Evolutionary conservation across 2,888 invertebrate genomes (phyloP).

Genomic region (Ashinkailepas kermadecensis): DNA sequence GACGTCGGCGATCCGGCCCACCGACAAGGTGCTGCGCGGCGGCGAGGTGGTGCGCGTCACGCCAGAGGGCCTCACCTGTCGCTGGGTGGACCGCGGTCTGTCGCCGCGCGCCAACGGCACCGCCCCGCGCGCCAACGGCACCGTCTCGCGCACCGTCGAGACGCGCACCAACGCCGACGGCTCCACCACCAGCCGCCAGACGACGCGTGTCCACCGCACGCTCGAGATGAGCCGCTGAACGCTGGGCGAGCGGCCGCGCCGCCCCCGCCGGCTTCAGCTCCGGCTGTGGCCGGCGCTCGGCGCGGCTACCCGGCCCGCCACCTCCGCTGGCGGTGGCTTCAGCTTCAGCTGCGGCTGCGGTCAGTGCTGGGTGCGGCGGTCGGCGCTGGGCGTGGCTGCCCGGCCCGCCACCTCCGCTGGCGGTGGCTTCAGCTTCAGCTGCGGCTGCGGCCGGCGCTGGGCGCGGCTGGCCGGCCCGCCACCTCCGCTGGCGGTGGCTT

Average conservation of each 20-base stretch:
- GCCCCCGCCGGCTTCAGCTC: too few relatives aligned
- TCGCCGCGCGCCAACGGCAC: conserved; percentile 4
- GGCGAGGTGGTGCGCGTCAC: conserved; percentile 12
- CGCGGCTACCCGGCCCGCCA: too few relatives aligned
- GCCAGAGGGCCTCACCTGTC: conserved; percentile 6
- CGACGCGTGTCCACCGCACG: not conserved
- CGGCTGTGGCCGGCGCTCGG: too few relatives aligned
- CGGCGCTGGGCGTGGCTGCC: too few relatives aligned
- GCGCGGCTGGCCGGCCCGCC: too few relatives aligned
- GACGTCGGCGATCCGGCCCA: not conserved
- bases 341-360: too few relatives aligned
- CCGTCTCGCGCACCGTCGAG: not conserved
- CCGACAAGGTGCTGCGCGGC: conserved; percentile 13
- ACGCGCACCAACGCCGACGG: conserved; percentile 15
- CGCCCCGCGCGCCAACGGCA: not conserved
- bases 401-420: too few relatives aligned
- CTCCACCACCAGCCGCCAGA: not conserved
- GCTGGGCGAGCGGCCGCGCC: not conserved
- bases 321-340: too few relatives aligned
- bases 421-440: too few relatives aligned
- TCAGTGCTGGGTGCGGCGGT: too few relatives aligned
- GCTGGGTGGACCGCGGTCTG: conserved; percentile 20
- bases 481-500: too few relatives aligned
- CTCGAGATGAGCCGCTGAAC: not conserved
- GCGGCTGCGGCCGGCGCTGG: too few relatives aligned